phyloP scores from a whole-genome alignment of 92 coral and sea anemone species.

The Parazoanthus swiftii region DNA sequence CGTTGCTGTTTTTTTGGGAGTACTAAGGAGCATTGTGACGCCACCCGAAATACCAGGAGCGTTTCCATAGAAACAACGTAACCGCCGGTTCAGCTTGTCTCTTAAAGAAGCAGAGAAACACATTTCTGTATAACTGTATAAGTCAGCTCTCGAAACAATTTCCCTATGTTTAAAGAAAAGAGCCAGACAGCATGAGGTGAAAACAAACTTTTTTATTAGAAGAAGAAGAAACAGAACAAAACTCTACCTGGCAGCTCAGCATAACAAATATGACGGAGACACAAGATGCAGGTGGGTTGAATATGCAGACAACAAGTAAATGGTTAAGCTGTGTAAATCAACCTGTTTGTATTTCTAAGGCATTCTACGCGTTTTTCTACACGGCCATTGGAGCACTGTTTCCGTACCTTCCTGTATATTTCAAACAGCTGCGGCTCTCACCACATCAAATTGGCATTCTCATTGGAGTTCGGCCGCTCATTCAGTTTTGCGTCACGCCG shows the following conservation, averaged over 20 bases:
- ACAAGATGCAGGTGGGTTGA: neutral
- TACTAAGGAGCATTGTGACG: neutral
- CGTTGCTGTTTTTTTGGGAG: neutral
- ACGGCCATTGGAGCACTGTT: constrained; percentile 90
- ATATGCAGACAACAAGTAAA: neutral
- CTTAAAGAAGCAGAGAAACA: neutral
- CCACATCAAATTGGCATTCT: constrained; percentile 89
- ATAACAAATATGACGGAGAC: neutral
- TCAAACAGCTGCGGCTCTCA: constrained; percentile 86
- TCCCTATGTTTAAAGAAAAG: neutral
- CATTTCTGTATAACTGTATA: neutral
- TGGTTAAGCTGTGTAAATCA: constrained; percentile 45
- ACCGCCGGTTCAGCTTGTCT: neutral
- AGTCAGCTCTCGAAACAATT: neutral
- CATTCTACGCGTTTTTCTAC: constrained; percentile 88
- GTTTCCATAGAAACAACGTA: constrained; percentile 1
- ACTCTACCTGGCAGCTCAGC: neutral
- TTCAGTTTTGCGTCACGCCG: constrained; percentile 88
- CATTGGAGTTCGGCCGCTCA: constrained; percentile 81
- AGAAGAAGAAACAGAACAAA: neutral
- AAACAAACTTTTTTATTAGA: neutral
- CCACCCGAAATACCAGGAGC: neutral
- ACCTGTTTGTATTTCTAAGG: constrained; percentile 70
- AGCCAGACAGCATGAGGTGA: neutral
- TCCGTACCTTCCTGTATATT: constrained; percentile 93